These are phyloP conservation scores for Acrobasis suavella DNA, from an alignment of 2,888 invertebrate species.

Conservation along the genomic window DNA sequence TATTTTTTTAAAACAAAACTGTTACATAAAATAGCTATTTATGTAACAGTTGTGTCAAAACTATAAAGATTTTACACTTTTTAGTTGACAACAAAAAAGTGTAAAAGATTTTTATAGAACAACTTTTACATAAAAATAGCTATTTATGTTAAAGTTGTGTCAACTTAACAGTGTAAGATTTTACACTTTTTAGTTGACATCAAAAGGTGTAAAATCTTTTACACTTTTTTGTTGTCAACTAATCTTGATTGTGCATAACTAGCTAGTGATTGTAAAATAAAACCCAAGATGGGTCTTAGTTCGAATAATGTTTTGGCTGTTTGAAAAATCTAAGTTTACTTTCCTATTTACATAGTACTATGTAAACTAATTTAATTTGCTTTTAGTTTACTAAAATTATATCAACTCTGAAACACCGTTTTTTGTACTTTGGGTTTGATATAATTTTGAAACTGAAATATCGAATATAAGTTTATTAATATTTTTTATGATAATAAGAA, in stretches of 20 bases:
- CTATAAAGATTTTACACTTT: too few species aligned
- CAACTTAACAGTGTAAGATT: too few species aligned
- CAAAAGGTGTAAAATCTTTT: too few species aligned
- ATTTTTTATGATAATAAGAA: background rate
- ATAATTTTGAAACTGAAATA: background rate
- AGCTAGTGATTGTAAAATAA: background rate
- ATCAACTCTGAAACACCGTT: background rate
- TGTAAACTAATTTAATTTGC: conserved; percentile 1
- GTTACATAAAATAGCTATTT: too few species aligned
- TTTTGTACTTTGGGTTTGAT: background rate
- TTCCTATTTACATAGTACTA: conserved; percentile 6
- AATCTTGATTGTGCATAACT: background rate
- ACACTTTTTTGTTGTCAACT: background rate
- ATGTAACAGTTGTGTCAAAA: too few species aligned
- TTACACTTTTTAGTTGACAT: too few species aligned
- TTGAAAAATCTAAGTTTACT: background rate
- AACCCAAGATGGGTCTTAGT: background rate
- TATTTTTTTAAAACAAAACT: too few species aligned
- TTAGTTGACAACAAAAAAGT: too few species aligned
- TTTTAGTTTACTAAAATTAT: background rate
- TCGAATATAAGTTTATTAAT: background rate
- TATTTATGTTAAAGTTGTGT: too few species aligned
- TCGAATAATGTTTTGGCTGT: conserved; percentile 6
- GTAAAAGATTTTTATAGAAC: too few species aligned
- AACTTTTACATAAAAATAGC: too few species aligned